These are phyloP conservation scores for Prionchulus punctatus DNA, from an alignment of 2,888 invertebrate species.

Conservation along the genomic window DNA sequence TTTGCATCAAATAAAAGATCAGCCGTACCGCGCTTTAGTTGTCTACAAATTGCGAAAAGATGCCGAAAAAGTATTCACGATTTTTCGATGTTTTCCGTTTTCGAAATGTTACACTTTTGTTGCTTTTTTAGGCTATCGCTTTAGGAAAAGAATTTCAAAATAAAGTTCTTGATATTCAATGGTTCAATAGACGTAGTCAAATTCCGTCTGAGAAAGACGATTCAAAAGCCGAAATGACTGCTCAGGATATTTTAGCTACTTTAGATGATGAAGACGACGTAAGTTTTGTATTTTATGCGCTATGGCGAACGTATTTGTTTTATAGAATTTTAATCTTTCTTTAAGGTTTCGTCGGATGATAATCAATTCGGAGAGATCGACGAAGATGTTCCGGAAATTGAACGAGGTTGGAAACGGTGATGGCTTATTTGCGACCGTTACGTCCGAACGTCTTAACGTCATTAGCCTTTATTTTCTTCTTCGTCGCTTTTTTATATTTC, in stretches of 20 bases:
- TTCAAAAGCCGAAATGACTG: conserved; percentile 3
- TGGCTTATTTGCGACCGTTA: no score
- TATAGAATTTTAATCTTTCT: background rate
- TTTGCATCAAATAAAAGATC: conserved; percentile 40
- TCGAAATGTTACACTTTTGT: background rate
- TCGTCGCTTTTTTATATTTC: no score
- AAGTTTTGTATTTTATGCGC: no score
- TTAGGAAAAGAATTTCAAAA: conserved; percentile 2
- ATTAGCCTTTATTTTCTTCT: no score
- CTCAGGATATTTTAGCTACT: conserved; percentile 13
- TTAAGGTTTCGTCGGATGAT: background rate
- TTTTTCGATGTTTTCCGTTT: background rate
- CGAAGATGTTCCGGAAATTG: background rate
- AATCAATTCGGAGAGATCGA: background rate
- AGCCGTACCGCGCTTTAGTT: conserved; percentile 56
- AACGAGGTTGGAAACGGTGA: background rate
- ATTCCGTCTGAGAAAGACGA: background rate
- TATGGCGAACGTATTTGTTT: no score
- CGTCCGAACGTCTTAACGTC: no score
- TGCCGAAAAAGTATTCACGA: conserved; percentile 49
- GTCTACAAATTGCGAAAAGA: conserved; percentile 58
- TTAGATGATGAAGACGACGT: conserved; percentile 10
- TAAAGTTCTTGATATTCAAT: background rate
- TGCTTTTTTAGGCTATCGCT: conserved; percentile 4
- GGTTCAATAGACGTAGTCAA: conserved; percentile 1